Percentiles rank a stretch among this genome's conserved stretches.
Evolutionary conservation across 2,113 vertebrate species (phyloP).

Genomic region (Scalopus aquaticus): DNA sequence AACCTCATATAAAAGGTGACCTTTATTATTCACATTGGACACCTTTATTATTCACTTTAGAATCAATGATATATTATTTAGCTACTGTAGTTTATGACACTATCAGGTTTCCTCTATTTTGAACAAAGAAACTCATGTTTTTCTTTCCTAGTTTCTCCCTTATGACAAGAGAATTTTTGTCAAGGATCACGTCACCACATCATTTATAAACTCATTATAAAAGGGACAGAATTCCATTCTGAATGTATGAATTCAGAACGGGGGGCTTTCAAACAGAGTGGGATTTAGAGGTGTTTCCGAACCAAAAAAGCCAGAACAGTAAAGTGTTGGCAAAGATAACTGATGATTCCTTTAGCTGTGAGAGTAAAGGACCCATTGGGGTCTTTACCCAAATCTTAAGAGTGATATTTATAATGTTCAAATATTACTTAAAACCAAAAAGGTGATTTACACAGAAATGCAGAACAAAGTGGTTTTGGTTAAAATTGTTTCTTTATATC

Average conservation of each 20-base stretch:
- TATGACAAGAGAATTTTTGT: constrained; percentile 67
- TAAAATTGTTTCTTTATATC: constrained; percentile 61
- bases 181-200: constrained; percentile 81
- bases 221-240: constrained; percentile 47
- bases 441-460: constrained; percentile 46
- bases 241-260: constrained; percentile 64
- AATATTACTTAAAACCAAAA: constrained; percentile 45
- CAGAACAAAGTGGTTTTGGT: constrained; percentile 37
- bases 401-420: constrained; percentile 27
- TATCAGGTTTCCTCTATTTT: constrained; percentile 79
- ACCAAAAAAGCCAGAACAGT: constrained; percentile 15
- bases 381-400: constrained; percentile 5
- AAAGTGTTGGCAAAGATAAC: constrained; percentile 54
- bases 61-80: constrained; percentile 81
- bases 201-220: constrained; percentile 80
- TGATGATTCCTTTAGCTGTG: constrained; percentile 56
- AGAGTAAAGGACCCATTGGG: constrained; percentile 7
- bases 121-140: constrained; percentile 83
- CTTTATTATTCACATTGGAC: constrained; percentile 64
- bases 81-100: constrained; percentile 79
- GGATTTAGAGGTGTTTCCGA: constrained; percentile 66
- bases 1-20: constrained; percentile 77
- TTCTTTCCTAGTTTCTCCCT: constrained; percentile 62
- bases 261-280: constrained; percentile 56
- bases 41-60: constrained; percentile 82